A percentile compares a stretch with the other conserved stretches of the same genome.
Conservation (phyloP, 2,113 vertebrate species). For the Actenoides hombroni region DNA sequence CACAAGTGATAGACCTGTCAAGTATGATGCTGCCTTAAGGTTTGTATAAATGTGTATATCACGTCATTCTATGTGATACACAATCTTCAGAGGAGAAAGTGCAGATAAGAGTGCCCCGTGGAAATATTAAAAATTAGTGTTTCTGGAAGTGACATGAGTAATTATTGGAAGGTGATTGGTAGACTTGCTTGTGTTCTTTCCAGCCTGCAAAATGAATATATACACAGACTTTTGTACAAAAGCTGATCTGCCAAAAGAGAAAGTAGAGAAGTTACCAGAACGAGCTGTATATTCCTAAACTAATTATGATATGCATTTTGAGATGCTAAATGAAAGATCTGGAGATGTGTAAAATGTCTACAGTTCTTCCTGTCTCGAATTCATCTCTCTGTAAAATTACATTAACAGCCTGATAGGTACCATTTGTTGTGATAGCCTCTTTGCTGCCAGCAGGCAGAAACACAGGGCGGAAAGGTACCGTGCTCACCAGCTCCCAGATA, state of each 20-base stretch:
- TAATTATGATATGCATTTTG: neutral
- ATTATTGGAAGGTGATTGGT: neutral
- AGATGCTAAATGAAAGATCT: neutral
- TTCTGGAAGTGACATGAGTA: neutral
- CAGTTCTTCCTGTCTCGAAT: neutral
- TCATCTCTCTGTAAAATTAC: neutral
- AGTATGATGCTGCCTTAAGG: neutral
- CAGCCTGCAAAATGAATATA: neutral
- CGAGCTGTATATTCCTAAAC: neutral
- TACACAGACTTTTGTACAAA: neutral
- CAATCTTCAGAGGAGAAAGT: neutral
- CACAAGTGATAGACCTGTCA: neutral
- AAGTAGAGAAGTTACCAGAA: neutral
- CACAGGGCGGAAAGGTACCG: rapidly evolving
- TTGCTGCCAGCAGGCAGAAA: neutral
- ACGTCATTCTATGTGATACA: neutral
- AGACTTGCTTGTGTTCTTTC: neutral
- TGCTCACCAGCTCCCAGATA: neutral
- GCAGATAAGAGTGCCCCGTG: neutral
- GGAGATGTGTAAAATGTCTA: neutral
- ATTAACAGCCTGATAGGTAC: neutral
- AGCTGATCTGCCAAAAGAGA: neutral
- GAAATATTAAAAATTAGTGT: neutral
- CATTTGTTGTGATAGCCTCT: neutral
- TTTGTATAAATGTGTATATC: neutral